Evolutionary conservation across 2,113 vertebrate species (phyloP).

Genomic region (Martes martes): DNA sequence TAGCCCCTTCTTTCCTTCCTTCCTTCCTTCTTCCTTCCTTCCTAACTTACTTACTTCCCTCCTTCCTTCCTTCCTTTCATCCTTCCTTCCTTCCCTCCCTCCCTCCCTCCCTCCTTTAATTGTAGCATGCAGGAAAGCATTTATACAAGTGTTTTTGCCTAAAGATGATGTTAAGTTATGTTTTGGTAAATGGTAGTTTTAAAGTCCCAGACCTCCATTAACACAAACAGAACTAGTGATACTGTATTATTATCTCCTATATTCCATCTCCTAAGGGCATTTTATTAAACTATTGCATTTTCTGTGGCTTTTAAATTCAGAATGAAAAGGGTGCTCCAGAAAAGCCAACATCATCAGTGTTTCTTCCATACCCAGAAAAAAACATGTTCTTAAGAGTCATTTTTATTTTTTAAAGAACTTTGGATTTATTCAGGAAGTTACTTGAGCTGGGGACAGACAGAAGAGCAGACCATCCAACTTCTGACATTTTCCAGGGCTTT

Average conservation of each 20-base stretch:
- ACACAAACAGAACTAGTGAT: not conserved
- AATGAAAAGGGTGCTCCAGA: not conserved
- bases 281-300: not conserved
- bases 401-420: constrained; percentile 25
- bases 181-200: not conserved
- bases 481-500: constrained; percentile 29
- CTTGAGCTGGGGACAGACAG: not conserved
- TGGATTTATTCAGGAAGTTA: constrained; percentile 6
- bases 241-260: not conserved
- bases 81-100: not conserved
- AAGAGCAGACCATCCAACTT: not conserved
- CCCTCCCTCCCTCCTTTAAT: not conserved
- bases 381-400: not conserved
- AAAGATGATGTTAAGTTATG: not conserved
- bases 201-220: not conserved
- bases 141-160: not conserved
- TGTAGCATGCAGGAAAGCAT: not conserved
- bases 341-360: not conserved
- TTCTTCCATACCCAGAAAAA: not conserved
- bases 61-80: not conserved
- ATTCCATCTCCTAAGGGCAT: not conserved
- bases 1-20: not conserved
- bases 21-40: not conserved
- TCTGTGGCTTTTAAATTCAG: constrained; percentile 1
- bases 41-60: not conserved